Evolutionary conservation across 1,140 invertebrate species (phyloP).

Genomic region (Phymastichus coffea): DNA sequence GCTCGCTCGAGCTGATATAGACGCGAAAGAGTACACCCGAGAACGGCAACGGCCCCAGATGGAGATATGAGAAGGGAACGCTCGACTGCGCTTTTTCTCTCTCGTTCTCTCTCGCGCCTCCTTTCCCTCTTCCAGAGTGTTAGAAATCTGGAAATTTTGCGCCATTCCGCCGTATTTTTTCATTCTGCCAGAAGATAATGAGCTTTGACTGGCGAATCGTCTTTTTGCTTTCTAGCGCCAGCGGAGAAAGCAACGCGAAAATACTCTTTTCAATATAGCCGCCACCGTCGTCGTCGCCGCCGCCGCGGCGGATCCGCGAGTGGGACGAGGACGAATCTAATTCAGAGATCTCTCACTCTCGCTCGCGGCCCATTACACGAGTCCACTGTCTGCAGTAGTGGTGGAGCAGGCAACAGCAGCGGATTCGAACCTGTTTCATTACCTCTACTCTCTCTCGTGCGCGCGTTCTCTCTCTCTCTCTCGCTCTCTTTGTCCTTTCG

Average conservation of each 20-base stretch:
- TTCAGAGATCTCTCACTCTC: slow-evolving; percentile 39
- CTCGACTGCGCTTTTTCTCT: background rate
- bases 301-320: too few relatives aligned
- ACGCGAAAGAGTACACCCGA: slow-evolving; percentile 19
- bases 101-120: slow-evolving; percentile 1
- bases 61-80: slow-evolving; percentile 16
- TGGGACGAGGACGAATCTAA: slow-evolving; percentile 33
- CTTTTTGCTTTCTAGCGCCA: slow-evolving; percentile 5
- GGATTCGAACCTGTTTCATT: slow-evolving; percentile 16
- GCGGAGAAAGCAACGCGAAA: slow-evolving; percentile 5
- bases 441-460: slow-evolving; percentile 19
- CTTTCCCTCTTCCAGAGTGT: too few relatives aligned
- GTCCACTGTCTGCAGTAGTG: background rate
- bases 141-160: slow-evolving; percentile 21
- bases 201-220: slow-evolving; percentile 17
- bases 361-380: slow-evolving; percentile 28
- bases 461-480: background rate
- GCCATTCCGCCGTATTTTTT: too few relatives aligned
- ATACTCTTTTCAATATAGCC: too few relatives aligned
- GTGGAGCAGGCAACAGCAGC: background rate
- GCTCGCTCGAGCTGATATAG: slow-evolving; percentile 11
- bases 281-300: too few relatives aligned
- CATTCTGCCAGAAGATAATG: slow-evolving; percentile 21
- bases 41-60: background rate
- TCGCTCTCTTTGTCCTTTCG: slow-evolving; percentile 8